Conservation (phyloP, 2,888 invertebrate genomes). For the Seira sanloemensis region DNA sequence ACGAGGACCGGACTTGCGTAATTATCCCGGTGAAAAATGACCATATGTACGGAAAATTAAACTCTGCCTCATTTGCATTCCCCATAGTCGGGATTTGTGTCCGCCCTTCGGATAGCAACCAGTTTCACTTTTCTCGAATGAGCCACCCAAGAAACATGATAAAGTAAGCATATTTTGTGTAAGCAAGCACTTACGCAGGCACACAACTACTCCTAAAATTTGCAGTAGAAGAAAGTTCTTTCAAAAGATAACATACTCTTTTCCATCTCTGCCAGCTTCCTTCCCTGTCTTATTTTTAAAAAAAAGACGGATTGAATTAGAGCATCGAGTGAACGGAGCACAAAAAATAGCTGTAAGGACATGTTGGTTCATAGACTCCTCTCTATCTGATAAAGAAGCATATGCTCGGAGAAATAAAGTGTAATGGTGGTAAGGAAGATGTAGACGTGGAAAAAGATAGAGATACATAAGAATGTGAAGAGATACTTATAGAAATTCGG, state of each 20-base stretch:
- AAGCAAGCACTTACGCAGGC: too few relatives aligned
- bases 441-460: conserved; percentile 13
- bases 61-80: too few relatives aligned
- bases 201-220: too few relatives aligned
- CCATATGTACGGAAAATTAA: too few relatives aligned
- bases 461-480: not conserved
- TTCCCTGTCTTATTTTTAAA: not conserved
- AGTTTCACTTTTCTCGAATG: too few relatives aligned
- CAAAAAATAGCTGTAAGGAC: conserved; percentile 1
- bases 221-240: too few relatives aligned
- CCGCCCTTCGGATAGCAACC: too few relatives aligned
- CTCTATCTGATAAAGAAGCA: conserved; percentile 41
- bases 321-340: not conserved
- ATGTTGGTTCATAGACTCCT: not conserved
- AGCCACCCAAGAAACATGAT: too few relatives aligned
- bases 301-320: conserved; percentile 56
- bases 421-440: conserved; percentile 44
- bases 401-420: conserved; percentile 51
- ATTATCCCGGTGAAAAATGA: too few relatives aligned
- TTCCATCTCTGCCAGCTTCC: not conserved
- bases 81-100: too few relatives aligned
- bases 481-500: not conserved
- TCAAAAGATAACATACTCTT: not conserved
- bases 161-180: too few relatives aligned
- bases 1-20: too few relatives aligned